A percentile compares a stretch with the other conserved stretches of the same genome.
Conservation (phyloP, 2,113 vertebrate species). For the Chamaea fasciata region DNA sequence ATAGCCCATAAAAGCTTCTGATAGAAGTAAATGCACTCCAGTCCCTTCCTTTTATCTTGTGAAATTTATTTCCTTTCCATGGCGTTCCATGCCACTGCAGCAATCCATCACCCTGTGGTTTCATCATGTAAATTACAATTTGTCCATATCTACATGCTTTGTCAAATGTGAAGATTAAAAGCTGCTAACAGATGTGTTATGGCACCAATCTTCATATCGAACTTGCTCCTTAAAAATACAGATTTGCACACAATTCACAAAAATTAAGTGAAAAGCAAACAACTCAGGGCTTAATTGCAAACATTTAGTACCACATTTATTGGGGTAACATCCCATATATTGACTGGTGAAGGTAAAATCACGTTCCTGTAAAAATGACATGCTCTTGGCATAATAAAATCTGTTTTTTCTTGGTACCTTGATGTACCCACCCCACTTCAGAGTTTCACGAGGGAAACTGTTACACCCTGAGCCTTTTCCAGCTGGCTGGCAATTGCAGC, state of each 20-base stretch:
- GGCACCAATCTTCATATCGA: background rate
- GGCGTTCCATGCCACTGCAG: background rate
- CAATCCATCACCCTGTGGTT: constrained; percentile 7
- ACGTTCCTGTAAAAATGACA: background rate
- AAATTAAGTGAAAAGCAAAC: background rate
- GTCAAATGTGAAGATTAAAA: constrained; percentile 43
- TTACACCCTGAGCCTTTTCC: background rate
- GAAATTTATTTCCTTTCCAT: constrained; percentile 14
- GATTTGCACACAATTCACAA: background rate
- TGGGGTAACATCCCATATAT: background rate
- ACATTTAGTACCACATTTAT: rapidly evolving
- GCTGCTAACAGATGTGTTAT: constrained; percentile 42
- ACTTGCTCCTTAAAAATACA: background rate
- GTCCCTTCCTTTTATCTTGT: constrained; percentile 37
- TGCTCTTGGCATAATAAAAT: background rate
- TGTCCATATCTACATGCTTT: background rate
- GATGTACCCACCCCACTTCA: background rate
- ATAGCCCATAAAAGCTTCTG: background rate
- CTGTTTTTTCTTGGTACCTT: background rate
- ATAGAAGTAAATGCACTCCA: constrained; percentile 26
- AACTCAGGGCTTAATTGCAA: background rate
- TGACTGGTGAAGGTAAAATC: background rate
- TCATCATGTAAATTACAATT: constrained; percentile 53
- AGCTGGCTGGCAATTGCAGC: background rate
- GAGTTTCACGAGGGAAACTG: background rate